Base-by-base conservation (phyloP, 2,113 vertebrate genomes). In the Pachyramphus minor region DNA sequence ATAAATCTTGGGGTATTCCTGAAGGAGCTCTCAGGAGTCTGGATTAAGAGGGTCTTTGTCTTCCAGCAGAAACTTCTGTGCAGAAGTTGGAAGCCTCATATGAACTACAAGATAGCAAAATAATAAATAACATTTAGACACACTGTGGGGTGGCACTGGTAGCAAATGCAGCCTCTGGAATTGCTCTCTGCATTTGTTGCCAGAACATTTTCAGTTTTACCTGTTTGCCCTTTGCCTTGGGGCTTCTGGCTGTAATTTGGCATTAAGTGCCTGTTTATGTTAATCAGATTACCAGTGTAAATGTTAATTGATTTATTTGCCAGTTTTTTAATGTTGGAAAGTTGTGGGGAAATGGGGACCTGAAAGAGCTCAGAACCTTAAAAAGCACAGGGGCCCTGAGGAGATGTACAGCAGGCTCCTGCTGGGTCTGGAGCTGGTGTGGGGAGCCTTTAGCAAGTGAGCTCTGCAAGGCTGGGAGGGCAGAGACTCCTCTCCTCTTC, bases 361-460 rank as follows among this genome's bases (percentile, higher is more conserved):
- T 55, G 42, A 35, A 84, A 45, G 44, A 66, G 30, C n/a, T 95
- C 23, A 31, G 25, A 49, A 49, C 11, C 24, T 31, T 53, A 71
- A 58, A 30, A 66, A 55, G 31, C 31, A 63, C 66, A 59, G 39
- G 23, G 24, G 12, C 6, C 20, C 21, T 5, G 24, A 47, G 14
- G 37, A 67, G 42, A 31, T 66, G 13, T 23, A 25, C 85, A n/a
- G 14, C 28, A 66, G 31, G 45, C 22, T 62, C 15, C 53, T 85
- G 42, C 42, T 20, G 31, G 31, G 22, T 25, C 47, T 37, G 27
- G 25, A 21, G 45, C 49, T 72, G 10, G 4, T 41, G 56, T 68
- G 58, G 44, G 53, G 39, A 37, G 11, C 11, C 14, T 37, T 63
- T 41, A 13, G 9, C 4, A 0, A 0, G 0, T 42, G 25, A 59